Evolutionary conservation across 2,888 invertebrate genomes (phyloP).

Genomic region (Elysia crispata): DNA sequence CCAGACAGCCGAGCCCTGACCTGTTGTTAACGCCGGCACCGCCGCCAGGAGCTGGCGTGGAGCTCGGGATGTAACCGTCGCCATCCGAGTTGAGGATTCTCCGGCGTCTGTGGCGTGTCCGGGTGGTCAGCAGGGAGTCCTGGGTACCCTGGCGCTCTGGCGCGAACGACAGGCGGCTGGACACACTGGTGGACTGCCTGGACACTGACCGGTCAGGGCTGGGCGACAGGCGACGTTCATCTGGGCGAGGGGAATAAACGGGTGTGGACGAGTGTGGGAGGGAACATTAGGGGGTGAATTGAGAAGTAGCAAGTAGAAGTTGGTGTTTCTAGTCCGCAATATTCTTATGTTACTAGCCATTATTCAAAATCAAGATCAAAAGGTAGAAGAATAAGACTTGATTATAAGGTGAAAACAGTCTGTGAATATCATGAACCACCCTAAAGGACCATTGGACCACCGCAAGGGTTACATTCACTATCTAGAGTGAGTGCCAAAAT

Average conservation of each 20-base stretch:
- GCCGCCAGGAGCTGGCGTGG: conserved; percentile 3
- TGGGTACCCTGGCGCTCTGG: conserved; percentile 54
- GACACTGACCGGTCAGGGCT: conserved; percentile 43
- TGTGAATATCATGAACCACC: no score
- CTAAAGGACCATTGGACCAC: no score
- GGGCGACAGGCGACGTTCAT: conserved; percentile 39
- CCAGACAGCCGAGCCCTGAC: not conserved
- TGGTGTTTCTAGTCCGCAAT: not conserved
- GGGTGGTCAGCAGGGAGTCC: conserved; percentile 53
- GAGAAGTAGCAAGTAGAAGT: no score
- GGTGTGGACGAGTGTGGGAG: no score
- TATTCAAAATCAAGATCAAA: not conserved
- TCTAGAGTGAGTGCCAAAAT: no score
- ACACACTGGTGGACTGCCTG: conserved; percentile 53
- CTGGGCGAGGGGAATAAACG: not conserved
- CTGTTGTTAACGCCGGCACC: conserved; percentile 12
- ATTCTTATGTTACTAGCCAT: not conserved
- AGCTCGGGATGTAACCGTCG: conserved; percentile 42
- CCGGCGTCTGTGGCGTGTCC: conserved; percentile 56
- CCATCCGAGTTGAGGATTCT: conserved; percentile 50
- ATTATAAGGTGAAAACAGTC: no score
- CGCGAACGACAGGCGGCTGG: conserved; percentile 58
- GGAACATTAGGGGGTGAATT: no score
- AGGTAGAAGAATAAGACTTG: not conserved
- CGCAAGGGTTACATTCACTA: no score